phyloP scores from a whole-genome alignment of 2,113 vertebrate species.

The Lycaon pictus region DNA sequence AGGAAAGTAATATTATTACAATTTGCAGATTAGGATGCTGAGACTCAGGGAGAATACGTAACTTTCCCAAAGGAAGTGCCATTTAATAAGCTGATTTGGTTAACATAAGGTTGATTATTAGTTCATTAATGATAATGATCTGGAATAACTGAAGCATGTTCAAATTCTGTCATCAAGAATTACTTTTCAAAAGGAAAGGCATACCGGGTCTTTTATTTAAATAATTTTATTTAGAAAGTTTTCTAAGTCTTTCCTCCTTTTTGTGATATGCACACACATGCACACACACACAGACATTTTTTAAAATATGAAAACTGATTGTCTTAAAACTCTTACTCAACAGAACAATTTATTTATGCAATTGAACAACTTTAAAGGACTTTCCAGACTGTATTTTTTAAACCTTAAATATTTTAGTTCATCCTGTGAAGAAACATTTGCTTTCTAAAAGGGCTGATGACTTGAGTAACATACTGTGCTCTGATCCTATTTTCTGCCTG shows the following conservation, averaged over 20 bases:
- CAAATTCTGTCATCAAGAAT: background rate
- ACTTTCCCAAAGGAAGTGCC: background rate
- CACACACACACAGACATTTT: background rate
- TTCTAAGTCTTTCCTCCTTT: background rate
- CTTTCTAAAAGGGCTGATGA: constrained; percentile 36
- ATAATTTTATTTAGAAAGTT: background rate
- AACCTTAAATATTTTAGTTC: constrained; percentile 61
- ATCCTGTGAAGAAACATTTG: constrained; percentile 12
- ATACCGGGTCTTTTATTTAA: background rate
- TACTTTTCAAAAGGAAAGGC: background rate
- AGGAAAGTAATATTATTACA: background rate
- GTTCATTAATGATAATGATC: background rate
- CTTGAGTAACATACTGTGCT: constrained; percentile 7
- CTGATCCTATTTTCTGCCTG: constrained; percentile 49
- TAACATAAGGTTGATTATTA: background rate
- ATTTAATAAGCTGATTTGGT: background rate
- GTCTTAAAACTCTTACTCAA: constrained; percentile 3
- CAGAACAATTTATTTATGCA: constrained; percentile 54
- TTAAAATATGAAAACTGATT: background rate
- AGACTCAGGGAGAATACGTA: background rate
- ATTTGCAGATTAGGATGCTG: background rate
- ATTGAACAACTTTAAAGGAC: background rate
- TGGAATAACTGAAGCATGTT: background rate
- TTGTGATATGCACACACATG: background rate
- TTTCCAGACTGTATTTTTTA: background rate